Percentiles rank a stretch among this genome's conserved stretches.
phyloP scores from a whole-genome alignment of 2,797 vertebrate species.

The Erethizon dorsatum region DNA sequence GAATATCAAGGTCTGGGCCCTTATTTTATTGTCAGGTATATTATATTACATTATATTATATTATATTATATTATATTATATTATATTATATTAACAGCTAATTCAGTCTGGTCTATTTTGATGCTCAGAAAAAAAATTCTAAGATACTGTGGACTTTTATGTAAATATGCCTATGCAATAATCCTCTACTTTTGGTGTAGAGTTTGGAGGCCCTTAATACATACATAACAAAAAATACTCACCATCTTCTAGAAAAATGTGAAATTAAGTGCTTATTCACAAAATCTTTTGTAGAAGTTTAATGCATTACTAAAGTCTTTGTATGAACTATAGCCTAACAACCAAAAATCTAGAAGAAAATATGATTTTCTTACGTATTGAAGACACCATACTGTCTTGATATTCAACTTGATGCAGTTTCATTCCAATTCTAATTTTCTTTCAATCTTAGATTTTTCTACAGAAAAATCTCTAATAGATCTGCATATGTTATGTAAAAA shows the following conservation, averaged over 20 bases:
- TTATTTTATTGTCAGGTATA: background rate
- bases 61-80: background rate
- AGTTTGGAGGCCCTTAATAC: background rate
- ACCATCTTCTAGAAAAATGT: background rate
- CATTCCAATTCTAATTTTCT: background rate
- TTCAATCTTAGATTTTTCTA: background rate
- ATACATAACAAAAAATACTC: background rate
- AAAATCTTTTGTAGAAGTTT: background rate
- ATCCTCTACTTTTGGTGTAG: background rate
- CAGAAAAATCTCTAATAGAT: background rate
- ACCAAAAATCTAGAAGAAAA: background rate
- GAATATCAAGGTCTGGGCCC: background rate
- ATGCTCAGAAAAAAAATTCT: background rate
- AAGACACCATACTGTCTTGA: background rate
- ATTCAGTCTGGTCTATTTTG: background rate
- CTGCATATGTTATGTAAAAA: background rate
- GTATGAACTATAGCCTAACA: background rate
- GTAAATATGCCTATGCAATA: background rate
- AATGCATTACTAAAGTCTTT: background rate
- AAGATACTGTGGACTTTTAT: background rate
- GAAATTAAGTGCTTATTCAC: background rate
- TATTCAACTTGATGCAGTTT: background rate
- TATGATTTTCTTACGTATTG: background rate
- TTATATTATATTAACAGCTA: background rate
- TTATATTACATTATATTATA: background rate